Evolutionary conservation across 2,113 vertebrate species (phyloP).

Genomic region (Polyodon spathula): DNA sequence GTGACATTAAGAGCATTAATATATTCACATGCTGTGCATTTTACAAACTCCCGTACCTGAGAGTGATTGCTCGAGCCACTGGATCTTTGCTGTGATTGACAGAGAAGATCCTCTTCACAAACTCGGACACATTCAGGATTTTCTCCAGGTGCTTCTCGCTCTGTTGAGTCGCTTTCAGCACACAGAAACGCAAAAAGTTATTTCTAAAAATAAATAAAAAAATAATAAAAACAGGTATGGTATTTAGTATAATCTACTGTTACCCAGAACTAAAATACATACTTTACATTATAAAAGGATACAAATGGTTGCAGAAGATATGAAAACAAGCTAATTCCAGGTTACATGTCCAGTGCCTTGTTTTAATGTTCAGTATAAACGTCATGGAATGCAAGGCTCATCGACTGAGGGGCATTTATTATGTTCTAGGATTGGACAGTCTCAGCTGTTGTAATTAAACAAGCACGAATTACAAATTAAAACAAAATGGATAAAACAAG

Average conservation of each 20-base stretch:
- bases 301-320: not conserved
- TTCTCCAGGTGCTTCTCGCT: slow-evolving; percentile 97
- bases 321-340: not conserved
- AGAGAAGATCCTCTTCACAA: slow-evolving; percentile 94
- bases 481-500: no score
- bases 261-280: not conserved
- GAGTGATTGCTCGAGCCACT: slow-evolving; percentile 89
- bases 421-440: no score
- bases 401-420: no score
- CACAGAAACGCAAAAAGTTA: slow-evolving; percentile 90
- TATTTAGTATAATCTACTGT: not conserved
- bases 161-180: slow-evolving; percentile 94
- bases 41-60: slow-evolving; percentile 57
- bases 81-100: slow-evolving; percentile 97
- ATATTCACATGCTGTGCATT: no score
- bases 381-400: no score
- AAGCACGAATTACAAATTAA: no score
- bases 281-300: not conserved
- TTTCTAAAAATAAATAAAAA: slow-evolving; percentile 59
- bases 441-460: no score
- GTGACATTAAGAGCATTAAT: no score
- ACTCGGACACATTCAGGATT: slow-evolving; percentile 96
- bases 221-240: not conserved
- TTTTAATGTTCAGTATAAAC: no score
- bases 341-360: no score